Evolutionary conservation across 1,140 invertebrate species (phyloP).

Genomic region (Leucophenga varia): DNA sequence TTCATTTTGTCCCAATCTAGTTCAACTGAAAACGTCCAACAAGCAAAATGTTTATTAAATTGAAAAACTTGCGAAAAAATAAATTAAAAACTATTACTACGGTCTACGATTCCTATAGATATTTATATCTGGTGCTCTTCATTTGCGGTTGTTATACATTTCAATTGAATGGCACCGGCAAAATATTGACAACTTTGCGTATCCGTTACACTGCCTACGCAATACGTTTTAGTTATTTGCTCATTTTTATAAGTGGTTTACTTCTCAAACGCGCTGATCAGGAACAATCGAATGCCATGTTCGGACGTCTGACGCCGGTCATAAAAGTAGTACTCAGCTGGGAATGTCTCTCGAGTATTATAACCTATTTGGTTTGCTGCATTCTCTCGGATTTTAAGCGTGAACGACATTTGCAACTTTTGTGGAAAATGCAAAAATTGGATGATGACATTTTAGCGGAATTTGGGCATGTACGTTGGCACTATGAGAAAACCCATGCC

Average conservation of each 20-base stretch:
- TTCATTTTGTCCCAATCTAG: too few relatives aligned
- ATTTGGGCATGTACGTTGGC: conserved; percentile 34
- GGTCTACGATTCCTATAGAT: too few relatives aligned
- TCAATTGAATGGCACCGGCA: too few relatives aligned
- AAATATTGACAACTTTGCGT: too few relatives aligned
- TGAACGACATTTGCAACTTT: conserved; percentile 16
- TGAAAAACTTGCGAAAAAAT: too few relatives aligned
- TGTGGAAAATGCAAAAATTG: conserved; percentile 23
- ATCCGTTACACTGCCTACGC: too few relatives aligned
- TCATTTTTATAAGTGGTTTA: conserved; percentile 20
- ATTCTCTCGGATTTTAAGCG: conserved; percentile 22
- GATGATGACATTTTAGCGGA: conserved; percentile 19
- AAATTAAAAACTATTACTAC: too few relatives aligned
- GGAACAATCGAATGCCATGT: conserved; percentile 28
- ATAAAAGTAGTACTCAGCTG: conserved; percentile 29
- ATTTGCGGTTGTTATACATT: too few relatives aligned
- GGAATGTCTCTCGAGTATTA: conserved; percentile 27
- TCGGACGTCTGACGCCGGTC: conserved; percentile 27
- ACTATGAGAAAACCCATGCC: conserved; percentile 26
- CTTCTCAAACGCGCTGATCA: conserved; percentile 17
- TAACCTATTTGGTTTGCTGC: conserved; percentile 28
- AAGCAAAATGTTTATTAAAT: too few relatives aligned
- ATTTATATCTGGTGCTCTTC: too few relatives aligned
- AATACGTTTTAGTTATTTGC: conserved; percentile 3
- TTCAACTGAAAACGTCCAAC: too few relatives aligned